phyloP scores from a whole-genome alignment of 2,888 invertebrate genomes.

The Diogma glabrata region DNA sequence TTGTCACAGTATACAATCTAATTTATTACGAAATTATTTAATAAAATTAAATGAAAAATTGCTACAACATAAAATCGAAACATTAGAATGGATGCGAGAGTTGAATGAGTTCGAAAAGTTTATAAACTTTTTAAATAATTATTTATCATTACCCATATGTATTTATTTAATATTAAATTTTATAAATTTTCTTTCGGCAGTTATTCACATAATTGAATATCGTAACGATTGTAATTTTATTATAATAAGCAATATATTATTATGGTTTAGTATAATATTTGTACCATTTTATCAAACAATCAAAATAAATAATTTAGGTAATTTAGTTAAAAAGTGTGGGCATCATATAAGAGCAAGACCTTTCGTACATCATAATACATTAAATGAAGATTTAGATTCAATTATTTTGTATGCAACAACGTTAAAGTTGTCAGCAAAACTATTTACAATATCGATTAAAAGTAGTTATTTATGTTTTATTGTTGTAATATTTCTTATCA shows the following conservation, averaged over 20 bases:
- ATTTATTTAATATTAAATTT: constrained; percentile 64
- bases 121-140: constrained; percentile 62
- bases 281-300: constrained; percentile 38
- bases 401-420: constrained; percentile 66
- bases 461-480: constrained; percentile 54
- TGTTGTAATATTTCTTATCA: constrained; percentile 45
- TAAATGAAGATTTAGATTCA: constrained; percentile 62
- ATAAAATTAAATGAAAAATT: constrained; percentile 59
- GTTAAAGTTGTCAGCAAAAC: constrained; percentile 58
- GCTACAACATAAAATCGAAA: constrained; percentile 57
- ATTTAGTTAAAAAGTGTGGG: constrained; percentile 38
- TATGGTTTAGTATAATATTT: constrained; percentile 30
- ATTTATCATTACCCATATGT: constrained; percentile 63
- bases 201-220: constrained; percentile 33
- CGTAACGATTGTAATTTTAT: not conserved
- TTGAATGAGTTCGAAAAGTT: constrained; percentile 68
- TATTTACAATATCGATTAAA: constrained; percentile 61
- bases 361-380: constrained; percentile 67
- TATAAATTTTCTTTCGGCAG: constrained; percentile 60
- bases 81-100: constrained; percentile 74
- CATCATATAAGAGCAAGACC: constrained; percentile 68
- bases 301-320: constrained; percentile 1
- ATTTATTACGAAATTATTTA: constrained; percentile 61
- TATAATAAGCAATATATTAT: constrained; percentile 35
- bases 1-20: constrained; percentile 72